Base-by-base conservation (phyloP, 2,888 invertebrate species). In the Drymonia ruficornis region DNA sequence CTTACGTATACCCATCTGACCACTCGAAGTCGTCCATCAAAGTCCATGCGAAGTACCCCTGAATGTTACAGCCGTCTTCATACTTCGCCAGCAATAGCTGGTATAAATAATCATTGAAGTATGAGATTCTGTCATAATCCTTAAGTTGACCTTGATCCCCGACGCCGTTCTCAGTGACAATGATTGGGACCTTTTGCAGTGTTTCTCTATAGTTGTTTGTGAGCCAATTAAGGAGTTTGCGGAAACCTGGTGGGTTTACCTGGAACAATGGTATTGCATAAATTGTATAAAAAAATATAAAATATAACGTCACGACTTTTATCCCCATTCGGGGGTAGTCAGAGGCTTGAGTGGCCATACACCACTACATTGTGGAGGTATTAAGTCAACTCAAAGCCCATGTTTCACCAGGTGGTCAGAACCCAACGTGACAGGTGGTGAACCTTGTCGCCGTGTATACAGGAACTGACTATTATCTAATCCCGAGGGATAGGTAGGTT, bases 21-120 rank as follows among this genome's bases (percentile, higher is more conserved):
- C 94, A 95, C 80, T 95, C 95, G 62, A 95, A 94, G 70, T 94
- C 94, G 70, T 95, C 95, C 87, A 95, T 87, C 29, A 95, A 81
- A 2, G 94, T 94, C 94, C 95, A 94, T 0, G 93, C 94, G 13
- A 93, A 93, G 77, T 94, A 95, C 0, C 94, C 94, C 52, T 79
- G 80, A 0, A 94, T 73, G 51, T 89, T 87, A 59, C 90, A 89
- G 3, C 81, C 82, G 62, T 93, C 93, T 61, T 86, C 78, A 55
- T 87, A 66, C 23, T 86, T 81, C 1, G 91, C 91, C 23, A 86
- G 67, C 42, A 90, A 63, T 53, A 91, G 56, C 58, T 91, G 90
- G 56, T 86, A 72, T 4, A 93, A 64, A 62, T 93, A 91, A 52
- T 81, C 75, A 71, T 94, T 94, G 59, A 84, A 91, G 69, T 94